A percentile compares a stretch with the other conserved stretches of the same genome.
Evolutionary conservation across 30 jellyfish, hydroid and myxozoan species (phyloP).

Genomic region (Aurelia coerulea): DNA sequence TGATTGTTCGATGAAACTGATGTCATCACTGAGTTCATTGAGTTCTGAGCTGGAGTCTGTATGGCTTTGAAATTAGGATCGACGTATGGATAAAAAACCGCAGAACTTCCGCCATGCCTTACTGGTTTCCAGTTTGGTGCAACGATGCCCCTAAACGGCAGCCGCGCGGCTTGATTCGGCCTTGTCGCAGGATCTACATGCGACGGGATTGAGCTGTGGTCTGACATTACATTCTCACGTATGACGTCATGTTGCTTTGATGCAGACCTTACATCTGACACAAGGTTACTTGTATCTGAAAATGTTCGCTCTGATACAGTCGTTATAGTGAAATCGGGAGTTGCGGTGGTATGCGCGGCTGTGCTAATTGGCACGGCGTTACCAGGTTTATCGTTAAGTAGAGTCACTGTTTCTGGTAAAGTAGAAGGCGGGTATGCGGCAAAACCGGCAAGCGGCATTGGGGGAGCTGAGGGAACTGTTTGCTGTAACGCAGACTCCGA

Average conservation of each 20-base stretch:
- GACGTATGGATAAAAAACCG: conserved; percentile 83
- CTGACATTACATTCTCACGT: conserved; percentile 52
- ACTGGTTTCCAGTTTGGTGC: conserved; percentile 99
- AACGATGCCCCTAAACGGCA: conserved; percentile 66
- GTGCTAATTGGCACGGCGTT: not conserved
- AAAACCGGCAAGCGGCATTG: conserved; percentile 57
- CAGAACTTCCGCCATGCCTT: conserved; percentile 80
- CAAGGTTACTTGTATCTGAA: conserved; percentile 62
- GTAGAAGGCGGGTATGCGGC: conserved; percentile 70
- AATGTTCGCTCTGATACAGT: conserved; percentile 66
- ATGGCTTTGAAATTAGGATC: conserved; percentile 46
- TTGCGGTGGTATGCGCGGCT: not conserved
- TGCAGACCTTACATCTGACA: conserved; percentile 48
- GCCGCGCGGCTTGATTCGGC: not conserved
- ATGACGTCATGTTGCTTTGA: conserved; percentile 26
- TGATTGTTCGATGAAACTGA: conserved; percentile 13
- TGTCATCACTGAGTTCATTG: conserved; percentile 36
- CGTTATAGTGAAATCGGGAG: conserved; percentile 41
- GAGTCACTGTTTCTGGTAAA: conserved; percentile 44
- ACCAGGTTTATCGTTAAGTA: conserved; percentile 19
- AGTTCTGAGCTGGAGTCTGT: conserved; percentile 47
- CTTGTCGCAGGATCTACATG: conserved; percentile 56
- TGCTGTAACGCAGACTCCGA: conserved; percentile 30
- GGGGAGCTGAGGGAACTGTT: conserved; percentile 50
- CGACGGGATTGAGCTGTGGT: conserved; percentile 68